A percentile compares a stretch with the other conserved stretches of the same genome.
Conservation (phyloP, 2,797 vertebrate genomes). For the Coendou prehensilis region DNA sequence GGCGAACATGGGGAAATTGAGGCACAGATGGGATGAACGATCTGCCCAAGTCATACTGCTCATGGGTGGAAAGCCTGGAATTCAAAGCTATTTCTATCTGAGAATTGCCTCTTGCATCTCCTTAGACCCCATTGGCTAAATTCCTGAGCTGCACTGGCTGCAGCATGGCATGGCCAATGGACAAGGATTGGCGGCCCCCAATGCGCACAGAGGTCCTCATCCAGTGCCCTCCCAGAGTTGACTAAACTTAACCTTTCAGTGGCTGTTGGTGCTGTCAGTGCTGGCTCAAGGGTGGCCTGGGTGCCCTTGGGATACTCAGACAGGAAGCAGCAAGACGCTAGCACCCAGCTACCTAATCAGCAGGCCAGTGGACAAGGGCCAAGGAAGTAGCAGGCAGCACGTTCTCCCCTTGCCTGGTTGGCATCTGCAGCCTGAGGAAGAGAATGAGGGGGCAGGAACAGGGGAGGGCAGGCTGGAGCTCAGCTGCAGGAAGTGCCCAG, state of each 20-base stretch:
- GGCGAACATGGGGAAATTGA: background rate
- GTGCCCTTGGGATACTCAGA: background rate
- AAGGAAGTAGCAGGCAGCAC: background rate
- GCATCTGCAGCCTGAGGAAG: background rate
- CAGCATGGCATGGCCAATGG: background rate
- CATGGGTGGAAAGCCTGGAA: background rate
- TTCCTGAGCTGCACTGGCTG: background rate
- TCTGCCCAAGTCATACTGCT: background rate
- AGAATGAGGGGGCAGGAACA: background rate
- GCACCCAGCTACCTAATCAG: accelerated
- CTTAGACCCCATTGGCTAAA: background rate
- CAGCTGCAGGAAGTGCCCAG: background rate
- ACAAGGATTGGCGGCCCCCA: background rate
- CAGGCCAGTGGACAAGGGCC: background rate
- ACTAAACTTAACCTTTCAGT: background rate
- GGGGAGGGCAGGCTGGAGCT: background rate
- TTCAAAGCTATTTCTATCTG: background rate
- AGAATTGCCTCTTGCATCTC: background rate
- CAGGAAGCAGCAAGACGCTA: no score
- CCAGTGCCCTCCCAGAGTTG: background rate
- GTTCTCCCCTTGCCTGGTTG: background rate
- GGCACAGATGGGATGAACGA: background rate
- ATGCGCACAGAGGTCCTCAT: background rate
- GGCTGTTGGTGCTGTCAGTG: background rate
- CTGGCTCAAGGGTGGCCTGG: background rate